A percentile compares a stretch with the other conserved stretches of the same genome.
These are phyloP conservation scores for Chironomus tepperi DNA, from an alignment of 1,140 invertebrate species.

Conservation along the genomic window DNA sequence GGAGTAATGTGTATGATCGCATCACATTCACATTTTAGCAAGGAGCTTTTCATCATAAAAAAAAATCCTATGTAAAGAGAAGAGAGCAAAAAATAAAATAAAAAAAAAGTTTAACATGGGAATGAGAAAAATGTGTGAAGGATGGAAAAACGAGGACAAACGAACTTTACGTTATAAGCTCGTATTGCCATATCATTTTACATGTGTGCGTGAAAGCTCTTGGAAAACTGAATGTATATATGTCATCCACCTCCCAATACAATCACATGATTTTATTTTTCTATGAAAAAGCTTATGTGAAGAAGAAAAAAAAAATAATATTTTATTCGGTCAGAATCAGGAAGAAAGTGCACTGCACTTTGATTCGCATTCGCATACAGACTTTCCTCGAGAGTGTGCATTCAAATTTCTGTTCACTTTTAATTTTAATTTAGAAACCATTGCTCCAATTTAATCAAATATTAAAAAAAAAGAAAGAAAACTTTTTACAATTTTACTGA, in stretches of 20 bases:
- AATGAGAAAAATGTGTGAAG: conserved; percentile 17
- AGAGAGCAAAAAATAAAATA: conserved; percentile 3
- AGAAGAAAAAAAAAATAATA: not conserved
- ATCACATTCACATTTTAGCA: not conserved
- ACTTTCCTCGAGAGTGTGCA: conserved; percentile 14
- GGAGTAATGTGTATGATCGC: not conserved
- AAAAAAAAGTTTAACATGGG: not conserved
- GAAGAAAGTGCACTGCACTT: conserved; percentile 18
- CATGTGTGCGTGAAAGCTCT: not conserved
- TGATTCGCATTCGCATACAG: not conserved
- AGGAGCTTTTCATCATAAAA: conserved; percentile 28
- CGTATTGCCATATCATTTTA: not conserved
- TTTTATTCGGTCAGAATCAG: conserved; percentile 1
- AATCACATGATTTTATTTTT: too few species aligned
- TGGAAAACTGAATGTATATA: not conserved
- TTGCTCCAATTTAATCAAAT: not conserved
- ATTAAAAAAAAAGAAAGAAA: not conserved
- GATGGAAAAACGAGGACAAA: conserved; percentile 25
- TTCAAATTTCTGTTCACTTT: not conserved
- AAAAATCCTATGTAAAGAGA: not conserved
- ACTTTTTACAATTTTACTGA: not conserved
- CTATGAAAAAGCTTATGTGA: not conserved
- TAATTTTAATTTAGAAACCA: not conserved
- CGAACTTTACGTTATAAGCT: not conserved
- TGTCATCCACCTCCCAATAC: too few species aligned